Conservation (phyloP, 1,140 invertebrate species). For the Triops cancriformis region DNA sequence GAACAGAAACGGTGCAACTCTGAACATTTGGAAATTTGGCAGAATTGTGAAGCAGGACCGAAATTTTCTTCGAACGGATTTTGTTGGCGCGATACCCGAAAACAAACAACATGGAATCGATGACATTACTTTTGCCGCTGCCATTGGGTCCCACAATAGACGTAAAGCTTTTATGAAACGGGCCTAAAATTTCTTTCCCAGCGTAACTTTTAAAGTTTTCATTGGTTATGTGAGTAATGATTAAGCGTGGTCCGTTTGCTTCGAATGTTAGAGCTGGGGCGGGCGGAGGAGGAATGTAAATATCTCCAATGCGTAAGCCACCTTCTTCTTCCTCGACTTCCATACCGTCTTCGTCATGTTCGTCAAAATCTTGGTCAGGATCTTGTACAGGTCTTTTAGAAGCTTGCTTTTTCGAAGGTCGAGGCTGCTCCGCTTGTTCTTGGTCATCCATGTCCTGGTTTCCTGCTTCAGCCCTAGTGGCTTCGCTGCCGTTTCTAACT, state of each 20-base stretch:
- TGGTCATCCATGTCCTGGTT: neutral
- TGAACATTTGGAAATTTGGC: slow-evolving; percentile 63
- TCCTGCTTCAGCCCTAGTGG: too few relatives aligned
- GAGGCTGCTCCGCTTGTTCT: neutral
- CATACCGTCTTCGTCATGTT: slow-evolving; percentile 11
- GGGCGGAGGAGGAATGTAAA: slow-evolving; percentile 80
- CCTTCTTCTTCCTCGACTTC: slow-evolving; percentile 32
- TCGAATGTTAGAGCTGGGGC: slow-evolving; percentile 57
- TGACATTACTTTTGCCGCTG: slow-evolving; percentile 99
- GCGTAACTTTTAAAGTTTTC: slow-evolving; percentile 97
- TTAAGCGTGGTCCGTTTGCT: slow-evolving; percentile 63
- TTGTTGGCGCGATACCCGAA: slow-evolving; percentile 94
- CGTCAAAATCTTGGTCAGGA: slow-evolving; percentile 18
- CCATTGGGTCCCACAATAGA: slow-evolving; percentile 98
- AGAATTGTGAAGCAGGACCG: slow-evolving; percentile 90
- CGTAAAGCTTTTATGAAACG: slow-evolving; percentile 89
- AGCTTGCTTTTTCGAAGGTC: neutral
- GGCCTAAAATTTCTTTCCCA: slow-evolving; percentile 64
- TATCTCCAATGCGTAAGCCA: slow-evolving; percentile 55
- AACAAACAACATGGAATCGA: slow-evolving; percentile 98
- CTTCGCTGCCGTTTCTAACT: too few relatives aligned
- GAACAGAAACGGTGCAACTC: slow-evolving; percentile 77
- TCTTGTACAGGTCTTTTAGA: neutral
- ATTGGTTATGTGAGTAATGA: slow-evolving; percentile 88
- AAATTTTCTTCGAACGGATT: slow-evolving; percentile 92